Evolutionary conservation across 2,797 vertebrate species (phyloP).

Genomic region (Thunnus albacares): DNA sequence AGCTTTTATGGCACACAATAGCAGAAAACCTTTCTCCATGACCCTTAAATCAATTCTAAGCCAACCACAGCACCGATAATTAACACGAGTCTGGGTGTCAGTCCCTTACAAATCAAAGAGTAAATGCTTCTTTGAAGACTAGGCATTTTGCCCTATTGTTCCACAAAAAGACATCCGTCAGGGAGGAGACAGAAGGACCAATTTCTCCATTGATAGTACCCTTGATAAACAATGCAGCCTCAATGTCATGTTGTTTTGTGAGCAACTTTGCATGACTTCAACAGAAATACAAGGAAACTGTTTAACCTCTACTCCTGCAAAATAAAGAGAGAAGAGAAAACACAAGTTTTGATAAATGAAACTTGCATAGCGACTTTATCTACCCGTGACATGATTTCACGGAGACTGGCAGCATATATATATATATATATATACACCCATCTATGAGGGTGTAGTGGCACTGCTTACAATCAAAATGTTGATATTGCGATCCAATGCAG

Average conservation of each 20-base stretch:
- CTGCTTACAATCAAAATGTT: slow-evolving; percentile 56
- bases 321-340: neutral
- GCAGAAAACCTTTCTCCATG: no score
- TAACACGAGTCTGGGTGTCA: neutral
- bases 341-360: slow-evolving; percentile 31
- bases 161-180: neutral
- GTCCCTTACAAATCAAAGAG: neutral
- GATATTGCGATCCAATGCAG: slow-evolving; percentile 46
- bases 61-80: no score
- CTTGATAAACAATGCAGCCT: neutral
- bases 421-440: neutral
- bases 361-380: slow-evolving; percentile 14
- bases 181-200: neutral
- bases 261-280: neutral
- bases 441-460: slow-evolving; percentile 45
- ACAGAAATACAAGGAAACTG: neutral
- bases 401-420: slow-evolving; percentile 28
- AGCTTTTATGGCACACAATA: no score
- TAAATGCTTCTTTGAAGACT: neutral
- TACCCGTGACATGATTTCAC: slow-evolving; percentile 16
- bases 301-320: neutral
- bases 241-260: neutral
- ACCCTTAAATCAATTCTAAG: no score
- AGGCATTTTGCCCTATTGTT: neutral
- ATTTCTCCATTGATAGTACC: neutral